Evolutionary conservation across 2,797 vertebrate species (phyloP), one percentile per base, ranked within the genome.

Genomic region (Amphiprion clarkii): DNA sequence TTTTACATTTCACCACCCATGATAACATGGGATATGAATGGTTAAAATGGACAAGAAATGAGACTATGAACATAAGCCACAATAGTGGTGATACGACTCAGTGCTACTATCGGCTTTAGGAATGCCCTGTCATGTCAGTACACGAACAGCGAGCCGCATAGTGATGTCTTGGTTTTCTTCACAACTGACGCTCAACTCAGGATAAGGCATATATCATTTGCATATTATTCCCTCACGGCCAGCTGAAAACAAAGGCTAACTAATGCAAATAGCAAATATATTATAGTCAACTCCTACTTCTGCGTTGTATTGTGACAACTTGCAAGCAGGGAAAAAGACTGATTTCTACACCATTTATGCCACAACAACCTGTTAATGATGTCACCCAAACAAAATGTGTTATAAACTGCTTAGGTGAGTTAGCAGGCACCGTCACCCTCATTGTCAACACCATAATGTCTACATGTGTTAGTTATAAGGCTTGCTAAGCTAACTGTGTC

Each of bases 61-160:
- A 74, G 29, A 69, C 36, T 54, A 56, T 64, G 23, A 79, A 76
- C 61, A 68, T 42, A 48, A 57, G 66, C 76, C 76, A 31, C 62
- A 58, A 53, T 56, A 55, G 69, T 36, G 39, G 67, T 67, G 59
- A 87, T 55, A 81, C 65, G 58, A 83, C 74, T 64, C 62, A 70
- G 67, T 64, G 71, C 74, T 72, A 58, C 69, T 70, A 74, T 89
- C 79, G 71, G 55, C 66, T 77, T 75, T 67, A 92, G 86, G 91
- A 93, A 93, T 91, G 86, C 76, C 75, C 62, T 0, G 46, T 92
- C 89, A 61, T 90, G 92, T 92, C 71, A 49, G 88, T 70, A 91
- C 92, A 91, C 60, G 91, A 91, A 58, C 55, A 63, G 68, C 46
- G 17, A 57, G 77, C 48, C 70, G 65, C 76, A 51, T 76, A 63